phyloP scores from a whole-genome alignment of 2,888 invertebrate species.

The Drosophila silvestris region DNA sequence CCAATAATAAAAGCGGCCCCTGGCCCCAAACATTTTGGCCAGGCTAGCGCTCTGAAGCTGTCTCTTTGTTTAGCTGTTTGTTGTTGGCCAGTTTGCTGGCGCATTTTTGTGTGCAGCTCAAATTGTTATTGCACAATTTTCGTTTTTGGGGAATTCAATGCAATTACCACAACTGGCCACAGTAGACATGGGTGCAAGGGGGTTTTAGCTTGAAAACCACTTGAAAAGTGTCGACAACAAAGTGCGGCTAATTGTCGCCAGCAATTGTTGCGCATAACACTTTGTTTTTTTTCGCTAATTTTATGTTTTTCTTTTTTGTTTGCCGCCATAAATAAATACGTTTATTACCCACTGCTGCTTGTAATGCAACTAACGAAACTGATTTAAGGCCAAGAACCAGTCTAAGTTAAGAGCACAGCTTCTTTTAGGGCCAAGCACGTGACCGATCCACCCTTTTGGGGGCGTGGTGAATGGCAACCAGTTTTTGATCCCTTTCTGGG shows the following conservation, averaged over 20 bases:
- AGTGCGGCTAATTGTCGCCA: conserved; percentile 75
- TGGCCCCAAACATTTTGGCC: conserved; percentile 20
- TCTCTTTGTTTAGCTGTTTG: conserved; percentile 49
- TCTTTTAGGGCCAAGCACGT: conserved; percentile 25
- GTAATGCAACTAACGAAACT: conserved; percentile 4
- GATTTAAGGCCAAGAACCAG: conserved; percentile 22
- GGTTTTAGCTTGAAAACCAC: conserved; percentile 1
- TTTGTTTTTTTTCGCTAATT: conserved; percentile 73
- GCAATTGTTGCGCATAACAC: conserved; percentile 76
- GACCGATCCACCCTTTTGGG: conserved; percentile 30
- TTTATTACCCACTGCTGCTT: conserved; percentile 5
- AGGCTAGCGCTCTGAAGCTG: conserved; percentile 27
- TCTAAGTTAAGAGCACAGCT: conserved; percentile 15
- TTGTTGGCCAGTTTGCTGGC: conserved; percentile 66
- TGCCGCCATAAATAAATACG: conserved; percentile 17
- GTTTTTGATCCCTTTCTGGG: conserved; percentile 54
- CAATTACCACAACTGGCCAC: conserved; percentile 52
- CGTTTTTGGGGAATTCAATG: conserved; percentile 61
- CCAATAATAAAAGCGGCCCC: conserved; percentile 28
- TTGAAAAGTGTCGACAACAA: conserved; percentile 66
- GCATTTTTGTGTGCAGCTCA: conserved; percentile 82
- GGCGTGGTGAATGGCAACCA: conserved; percentile 19
- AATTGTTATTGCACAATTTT: conserved; percentile 83
- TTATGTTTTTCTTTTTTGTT: conserved; percentile 44
- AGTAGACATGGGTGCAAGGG: conserved; percentile 4